A percentile compares a stretch with the other conserved stretches of the same genome.
These are phyloP conservation scores for Trachymyrmex septentrionalis DNA, from an alignment of 1,140 invertebrate species.

Conservation along the genomic window DNA sequence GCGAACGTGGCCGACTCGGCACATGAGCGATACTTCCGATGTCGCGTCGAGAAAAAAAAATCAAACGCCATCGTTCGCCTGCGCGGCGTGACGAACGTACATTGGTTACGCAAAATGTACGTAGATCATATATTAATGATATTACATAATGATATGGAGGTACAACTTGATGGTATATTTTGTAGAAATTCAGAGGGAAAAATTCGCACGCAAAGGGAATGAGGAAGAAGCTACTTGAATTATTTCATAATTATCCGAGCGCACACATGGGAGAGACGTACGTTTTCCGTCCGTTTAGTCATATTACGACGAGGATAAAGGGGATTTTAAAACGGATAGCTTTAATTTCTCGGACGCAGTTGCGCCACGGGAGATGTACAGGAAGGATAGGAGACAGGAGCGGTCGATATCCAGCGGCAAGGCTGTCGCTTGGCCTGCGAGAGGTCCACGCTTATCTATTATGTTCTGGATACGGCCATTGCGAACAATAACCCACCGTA, in stretches of 20 bases:
- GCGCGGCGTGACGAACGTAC: constrained; percentile 3
- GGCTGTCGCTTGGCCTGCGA: not conserved
- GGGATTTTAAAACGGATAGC: constrained; percentile 18
- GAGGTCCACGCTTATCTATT: constrained; percentile 75
- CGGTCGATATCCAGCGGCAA: constrained; percentile 54
- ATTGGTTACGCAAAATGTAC: not conserved
- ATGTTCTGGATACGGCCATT: constrained; percentile 65
- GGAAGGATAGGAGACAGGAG: not conserved
- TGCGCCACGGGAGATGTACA: constrained; percentile 22
- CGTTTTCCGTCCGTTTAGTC: not conserved
- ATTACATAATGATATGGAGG: not conserved
- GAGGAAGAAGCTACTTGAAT: not conserved
- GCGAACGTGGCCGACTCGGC: constrained; percentile 29
- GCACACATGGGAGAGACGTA: no score
- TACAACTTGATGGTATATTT: not conserved
- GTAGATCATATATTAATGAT: not conserved
- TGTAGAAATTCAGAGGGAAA: not conserved
- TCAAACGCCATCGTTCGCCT: constrained; percentile 4
- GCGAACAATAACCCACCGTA: constrained; percentile 76
- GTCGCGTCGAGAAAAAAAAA: not conserved
- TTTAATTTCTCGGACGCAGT: constrained; percentile 48
- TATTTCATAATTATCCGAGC: constrained; percentile 15
- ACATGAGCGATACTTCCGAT: constrained; percentile 12
- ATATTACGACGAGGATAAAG: not conserved
- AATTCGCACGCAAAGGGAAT: no score